A percentile compares a stretch with the other conserved stretches of the same genome.
phyloP scores from a whole-genome alignment of 2,797 vertebrate genomes.

The Syngnathus rostellatus region DNA sequence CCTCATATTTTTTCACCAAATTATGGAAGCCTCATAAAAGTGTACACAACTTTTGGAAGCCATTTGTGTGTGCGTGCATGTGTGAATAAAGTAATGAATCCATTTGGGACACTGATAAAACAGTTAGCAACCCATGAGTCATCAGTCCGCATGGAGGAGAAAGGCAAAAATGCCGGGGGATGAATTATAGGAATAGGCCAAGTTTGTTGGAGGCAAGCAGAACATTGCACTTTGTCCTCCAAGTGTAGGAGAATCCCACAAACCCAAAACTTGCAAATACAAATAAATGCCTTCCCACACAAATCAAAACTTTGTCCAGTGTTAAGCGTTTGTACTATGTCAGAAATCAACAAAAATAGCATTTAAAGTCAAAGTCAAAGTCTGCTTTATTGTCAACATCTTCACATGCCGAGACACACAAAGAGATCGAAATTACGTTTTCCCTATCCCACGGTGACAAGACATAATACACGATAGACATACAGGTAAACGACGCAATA shows the following conservation, averaged over 20 bases:
- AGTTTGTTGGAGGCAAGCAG: conserved; percentile 5
- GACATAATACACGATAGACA: too few species aligned
- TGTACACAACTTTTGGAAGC: conserved; percentile 17
- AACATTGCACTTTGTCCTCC: conserved; percentile 12
- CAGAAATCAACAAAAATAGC: too few species aligned
- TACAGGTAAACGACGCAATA: too few species aligned
- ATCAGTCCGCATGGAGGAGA: conserved; percentile 35
- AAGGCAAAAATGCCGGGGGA: conserved; percentile 25
- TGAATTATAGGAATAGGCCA: conserved; percentile 9
- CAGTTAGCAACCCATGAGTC: conserved; percentile 39
- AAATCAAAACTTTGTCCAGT: not conserved
- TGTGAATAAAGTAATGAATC: conserved; percentile 22
- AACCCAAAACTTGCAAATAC: not conserved
- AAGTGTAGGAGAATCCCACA: not conserved
- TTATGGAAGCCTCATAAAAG: conserved; percentile 16
- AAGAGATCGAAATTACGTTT: too few species aligned
- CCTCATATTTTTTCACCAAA: conserved; percentile 13
- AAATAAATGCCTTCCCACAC: not conserved
- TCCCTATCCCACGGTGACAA: too few species aligned
- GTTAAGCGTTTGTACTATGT: not conserved
- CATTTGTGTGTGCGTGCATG: conserved; percentile 8
- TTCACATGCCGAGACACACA: too few species aligned
- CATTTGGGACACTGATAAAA: conserved; percentile 30
- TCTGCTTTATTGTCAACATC: too few species aligned
- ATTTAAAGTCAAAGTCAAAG: too few species aligned